These are phyloP conservation scores for Ceyx cyanopectus DNA, from an alignment of 2,113 vertebrate genomes.

Conservation along the genomic window DNA sequence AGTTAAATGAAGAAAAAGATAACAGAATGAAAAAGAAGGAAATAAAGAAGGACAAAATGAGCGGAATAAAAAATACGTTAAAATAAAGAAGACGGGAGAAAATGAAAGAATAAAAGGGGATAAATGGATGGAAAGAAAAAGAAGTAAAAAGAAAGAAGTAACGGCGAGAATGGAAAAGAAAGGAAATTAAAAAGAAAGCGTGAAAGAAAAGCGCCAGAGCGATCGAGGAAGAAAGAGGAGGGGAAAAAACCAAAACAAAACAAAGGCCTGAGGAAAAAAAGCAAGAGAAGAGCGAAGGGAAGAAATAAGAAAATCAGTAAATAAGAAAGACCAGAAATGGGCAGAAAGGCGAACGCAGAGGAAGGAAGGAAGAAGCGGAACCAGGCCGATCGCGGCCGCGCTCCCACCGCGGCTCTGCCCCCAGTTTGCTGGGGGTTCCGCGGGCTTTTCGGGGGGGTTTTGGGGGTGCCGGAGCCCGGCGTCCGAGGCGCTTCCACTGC, in stretches of 20 bases:
- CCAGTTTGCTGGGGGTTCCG: neutral
- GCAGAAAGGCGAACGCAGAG: neutral
- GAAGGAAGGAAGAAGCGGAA: neutral
- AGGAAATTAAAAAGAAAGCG: neutral
- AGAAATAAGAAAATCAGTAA: neutral
- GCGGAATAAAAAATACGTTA: neutral
- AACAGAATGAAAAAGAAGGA: neutral
- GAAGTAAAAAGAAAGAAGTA: neutral
- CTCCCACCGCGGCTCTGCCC: neutral
- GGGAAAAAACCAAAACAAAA: neutral
- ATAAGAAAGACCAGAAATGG: neutral
- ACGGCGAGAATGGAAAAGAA: neutral
- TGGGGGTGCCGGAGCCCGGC: neutral
- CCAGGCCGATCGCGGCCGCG: neutral
- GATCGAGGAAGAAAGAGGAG: neutral
- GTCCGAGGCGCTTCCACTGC: neutral
- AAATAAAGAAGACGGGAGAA: neutral
- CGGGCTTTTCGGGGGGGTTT: accelerated
- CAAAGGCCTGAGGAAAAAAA: neutral
- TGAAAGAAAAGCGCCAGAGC: neutral
- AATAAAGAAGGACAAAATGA: neutral
- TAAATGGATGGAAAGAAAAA: neutral
- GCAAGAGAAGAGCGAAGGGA: neutral
- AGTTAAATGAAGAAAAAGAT: neutral
- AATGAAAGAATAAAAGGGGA: neutral